These are phyloP conservation scores for Abscondita cerata DNA, from an alignment of 2,888 invertebrate genomes.

Conservation along the genomic window DNA sequence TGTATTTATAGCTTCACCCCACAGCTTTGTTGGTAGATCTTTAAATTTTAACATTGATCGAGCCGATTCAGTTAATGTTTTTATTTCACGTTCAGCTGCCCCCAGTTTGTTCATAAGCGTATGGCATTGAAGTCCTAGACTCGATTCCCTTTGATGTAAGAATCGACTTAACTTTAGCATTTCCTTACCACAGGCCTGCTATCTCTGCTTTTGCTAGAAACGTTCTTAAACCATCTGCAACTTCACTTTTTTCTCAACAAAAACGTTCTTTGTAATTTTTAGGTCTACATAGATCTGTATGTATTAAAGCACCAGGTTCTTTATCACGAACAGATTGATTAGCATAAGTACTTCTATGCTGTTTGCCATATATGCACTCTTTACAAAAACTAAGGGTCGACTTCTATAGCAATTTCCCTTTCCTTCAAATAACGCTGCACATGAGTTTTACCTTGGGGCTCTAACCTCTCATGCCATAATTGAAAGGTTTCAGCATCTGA, in stretches of 20 bases:
- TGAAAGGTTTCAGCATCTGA: too few relatives aligned
- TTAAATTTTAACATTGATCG: background rate
- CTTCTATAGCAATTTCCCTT: too few relatives aligned
- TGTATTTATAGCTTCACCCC: conserved; percentile 38
- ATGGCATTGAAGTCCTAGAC: background rate
- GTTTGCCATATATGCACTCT: too few relatives aligned
- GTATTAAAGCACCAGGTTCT: too few relatives aligned
- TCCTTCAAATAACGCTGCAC: too few relatives aligned
- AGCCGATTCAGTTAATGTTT: conserved; percentile 22
- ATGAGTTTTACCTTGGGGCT: too few relatives aligned
- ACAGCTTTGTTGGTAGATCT: conserved; percentile 9
- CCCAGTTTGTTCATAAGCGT: conserved; percentile 29
- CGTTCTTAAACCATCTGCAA: conserved; percentile 15
- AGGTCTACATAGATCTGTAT: too few relatives aligned
- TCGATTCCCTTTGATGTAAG: conserved; percentile 26
- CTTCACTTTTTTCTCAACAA: conserved; percentile 35
- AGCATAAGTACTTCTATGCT: too few relatives aligned
- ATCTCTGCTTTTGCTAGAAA: conserved; percentile 35
- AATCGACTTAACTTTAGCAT: conserved; percentile 5
- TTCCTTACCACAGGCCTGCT: conserved; percentile 10
- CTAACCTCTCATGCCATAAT: too few relatives aligned
- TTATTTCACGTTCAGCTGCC: conserved; percentile 27
- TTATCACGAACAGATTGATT: too few relatives aligned
- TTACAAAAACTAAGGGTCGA: too few relatives aligned
- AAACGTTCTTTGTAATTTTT: conserved; percentile 9